A percentile compares a stretch with the other conserved stretches of the same genome.
phyloP scores from a whole-genome alignment of 23 tunicate genomes.

The Corella eumyota region DNA sequence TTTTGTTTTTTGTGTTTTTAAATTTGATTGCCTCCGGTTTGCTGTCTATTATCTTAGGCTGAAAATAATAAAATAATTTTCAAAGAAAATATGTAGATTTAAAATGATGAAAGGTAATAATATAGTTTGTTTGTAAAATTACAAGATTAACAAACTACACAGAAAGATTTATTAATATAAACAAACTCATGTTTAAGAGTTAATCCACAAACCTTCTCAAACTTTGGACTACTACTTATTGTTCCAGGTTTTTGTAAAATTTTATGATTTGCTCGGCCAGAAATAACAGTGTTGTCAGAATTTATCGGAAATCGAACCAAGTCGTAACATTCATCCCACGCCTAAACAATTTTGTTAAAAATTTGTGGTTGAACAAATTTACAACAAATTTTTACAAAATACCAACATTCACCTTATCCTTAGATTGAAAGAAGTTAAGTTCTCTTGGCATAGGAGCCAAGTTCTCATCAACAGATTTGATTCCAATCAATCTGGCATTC shows the following conservation, averaged over 20 bases:
- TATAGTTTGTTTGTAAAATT: too few species aligned
- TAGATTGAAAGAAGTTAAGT: slow-evolving; percentile 70
- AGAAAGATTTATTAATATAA: too few species aligned
- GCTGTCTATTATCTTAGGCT: too few species aligned
- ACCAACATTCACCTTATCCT: slow-evolving; percentile 47
- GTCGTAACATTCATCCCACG: slow-evolving; percentile 90
- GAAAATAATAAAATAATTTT: too few species aligned
- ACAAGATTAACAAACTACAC: too few species aligned
- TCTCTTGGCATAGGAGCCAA: slow-evolving; percentile 97
- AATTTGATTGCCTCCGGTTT: too few species aligned
- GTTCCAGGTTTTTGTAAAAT: slow-evolving; percentile 19
- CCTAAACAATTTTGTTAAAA: slow-evolving; percentile 36
- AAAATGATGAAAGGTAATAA: too few species aligned
- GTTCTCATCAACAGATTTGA: slow-evolving; percentile 73
- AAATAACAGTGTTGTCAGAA: too few species aligned
- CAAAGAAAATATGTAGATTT: too few species aligned
- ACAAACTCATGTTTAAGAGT: too few species aligned
- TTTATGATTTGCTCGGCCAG: too few species aligned
- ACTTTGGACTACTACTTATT: slow-evolving; percentile 62
- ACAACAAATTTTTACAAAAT: background rate
- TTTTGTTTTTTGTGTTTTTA: slow-evolving; percentile 19
- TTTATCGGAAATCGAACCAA: slow-evolving; percentile 78
- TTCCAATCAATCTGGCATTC: slow-evolving; percentile 74
- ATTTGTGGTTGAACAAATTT: background rate
- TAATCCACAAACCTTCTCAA: slow-evolving; percentile 42